Conservation (phyloP, 2,113 vertebrate genomes). For the Thalassarche chlororhynchos region DNA sequence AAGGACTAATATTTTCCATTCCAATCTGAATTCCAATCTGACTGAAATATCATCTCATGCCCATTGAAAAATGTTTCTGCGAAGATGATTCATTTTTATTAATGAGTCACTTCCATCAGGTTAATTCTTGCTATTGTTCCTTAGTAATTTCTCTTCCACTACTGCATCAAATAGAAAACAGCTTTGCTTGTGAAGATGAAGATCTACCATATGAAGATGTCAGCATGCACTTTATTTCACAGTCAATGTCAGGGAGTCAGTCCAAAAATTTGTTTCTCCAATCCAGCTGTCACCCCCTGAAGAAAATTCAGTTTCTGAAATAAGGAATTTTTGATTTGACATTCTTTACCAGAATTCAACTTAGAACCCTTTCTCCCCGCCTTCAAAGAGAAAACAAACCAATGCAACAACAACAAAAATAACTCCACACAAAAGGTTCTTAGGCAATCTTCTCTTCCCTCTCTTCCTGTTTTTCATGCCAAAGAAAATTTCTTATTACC, state of each 20-base stretch:
- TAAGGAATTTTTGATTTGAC: background rate
- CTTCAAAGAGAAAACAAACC: background rate
- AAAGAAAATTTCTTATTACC: background rate
- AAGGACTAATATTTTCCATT: background rate
- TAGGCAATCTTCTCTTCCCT: background rate
- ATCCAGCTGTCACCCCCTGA: background rate
- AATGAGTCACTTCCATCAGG: background rate
- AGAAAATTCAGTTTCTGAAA: background rate
- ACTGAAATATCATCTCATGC: background rate
- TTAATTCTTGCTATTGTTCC: background rate
- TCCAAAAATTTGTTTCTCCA: background rate
- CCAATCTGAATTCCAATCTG: background rate
- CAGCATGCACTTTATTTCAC: background rate
- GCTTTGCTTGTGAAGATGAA: background rate
- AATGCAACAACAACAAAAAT: background rate
- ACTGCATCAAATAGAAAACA: background rate
- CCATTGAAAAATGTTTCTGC: background rate
- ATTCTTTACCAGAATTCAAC: background rate
- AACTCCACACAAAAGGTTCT: rapidly evolving
- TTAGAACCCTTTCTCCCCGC: background rate
- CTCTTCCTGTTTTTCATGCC: background rate
- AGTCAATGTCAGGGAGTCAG: background rate
- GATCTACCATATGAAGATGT: background rate
- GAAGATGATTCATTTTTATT: background rate
- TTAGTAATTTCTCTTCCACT: background rate